phyloP scores from a whole-genome alignment of 1,140 invertebrate species.

The Plectrocnemia conspersa region DNA sequence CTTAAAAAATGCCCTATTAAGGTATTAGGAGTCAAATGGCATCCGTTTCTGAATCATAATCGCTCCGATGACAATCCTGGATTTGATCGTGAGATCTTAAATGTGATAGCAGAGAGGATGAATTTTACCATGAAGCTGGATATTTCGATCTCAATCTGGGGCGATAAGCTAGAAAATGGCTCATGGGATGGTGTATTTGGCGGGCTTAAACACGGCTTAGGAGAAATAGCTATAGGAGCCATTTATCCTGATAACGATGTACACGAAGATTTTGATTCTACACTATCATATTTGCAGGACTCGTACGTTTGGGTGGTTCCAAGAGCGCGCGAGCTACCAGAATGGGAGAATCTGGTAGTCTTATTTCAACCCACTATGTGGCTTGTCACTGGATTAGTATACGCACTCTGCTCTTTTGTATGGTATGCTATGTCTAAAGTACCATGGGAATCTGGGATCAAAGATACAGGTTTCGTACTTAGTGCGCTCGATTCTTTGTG shows the following conservation, averaged over 20 bases:
- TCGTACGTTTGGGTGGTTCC: constrained; percentile 30
- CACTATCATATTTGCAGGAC: constrained; percentile 33
- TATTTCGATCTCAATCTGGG: constrained; percentile 16
- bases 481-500: constrained; percentile 25
- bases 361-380: constrained; percentile 22
- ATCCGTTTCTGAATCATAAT: constrained; percentile 32
- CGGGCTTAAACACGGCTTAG: constrained; percentile 23
- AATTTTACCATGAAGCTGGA: constrained; percentile 30
- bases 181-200: constrained; percentile 31
- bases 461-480: constrained; percentile 16
- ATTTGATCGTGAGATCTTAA: constrained; percentile 27
- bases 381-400: constrained; percentile 21
- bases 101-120: constrained; percentile 29
- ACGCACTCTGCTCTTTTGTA: constrained; percentile 22
- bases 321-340: constrained; percentile 28
- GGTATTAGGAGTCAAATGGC: constrained; percentile 30
- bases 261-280: constrained; percentile 34
- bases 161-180: constrained; percentile 23
- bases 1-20: constrained; percentile 30
- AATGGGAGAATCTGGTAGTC: constrained; percentile 31
- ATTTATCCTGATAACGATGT: constrained; percentile 33
- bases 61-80: constrained; percentile 18
- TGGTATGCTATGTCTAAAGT: constrained; percentile 28
- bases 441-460: constrained; percentile 24
- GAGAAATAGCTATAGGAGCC: constrained; percentile 31